These are phyloP conservation scores for Uria lomvia DNA, from an alignment of 2,113 vertebrate genomes.

Conservation along the genomic window DNA sequence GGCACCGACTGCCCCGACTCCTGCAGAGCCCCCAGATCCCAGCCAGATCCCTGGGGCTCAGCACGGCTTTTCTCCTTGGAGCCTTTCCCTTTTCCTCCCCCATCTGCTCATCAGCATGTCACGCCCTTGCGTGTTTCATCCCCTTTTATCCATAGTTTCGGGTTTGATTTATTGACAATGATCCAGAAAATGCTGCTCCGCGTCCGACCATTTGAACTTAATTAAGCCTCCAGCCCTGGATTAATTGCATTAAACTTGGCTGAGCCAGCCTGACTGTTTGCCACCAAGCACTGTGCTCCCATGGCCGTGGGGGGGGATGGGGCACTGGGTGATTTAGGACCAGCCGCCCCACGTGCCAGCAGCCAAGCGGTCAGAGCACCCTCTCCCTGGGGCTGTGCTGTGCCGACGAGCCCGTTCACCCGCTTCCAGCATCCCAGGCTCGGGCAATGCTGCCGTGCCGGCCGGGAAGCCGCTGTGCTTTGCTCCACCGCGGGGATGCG, in stretches of 20 bases:
- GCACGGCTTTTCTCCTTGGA: fast-evolving
- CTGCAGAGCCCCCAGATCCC: neutral
- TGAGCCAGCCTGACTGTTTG: neutral
- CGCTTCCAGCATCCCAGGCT: neutral
- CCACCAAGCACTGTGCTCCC: fast-evolving
- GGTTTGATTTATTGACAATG: conserved; percentile 1
- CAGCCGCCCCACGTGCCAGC: fast-evolving
- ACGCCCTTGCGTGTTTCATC: neutral
- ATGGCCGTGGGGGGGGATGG: fast-evolving
- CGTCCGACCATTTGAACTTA: conserved; percentile 3
- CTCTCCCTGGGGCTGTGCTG: neutral
- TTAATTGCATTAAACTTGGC: conserved; percentile 48
- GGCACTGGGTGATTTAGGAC: fast-evolving
- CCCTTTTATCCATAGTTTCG: neutral
- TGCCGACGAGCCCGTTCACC: fast-evolving
- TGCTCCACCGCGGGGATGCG: fast-evolving
- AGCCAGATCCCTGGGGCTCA: neutral
- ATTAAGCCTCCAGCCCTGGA: conserved; percentile 29
- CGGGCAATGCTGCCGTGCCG: fast-evolving
- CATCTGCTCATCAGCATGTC: neutral
- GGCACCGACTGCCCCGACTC: fast-evolving
- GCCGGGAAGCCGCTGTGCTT: fast-evolving
- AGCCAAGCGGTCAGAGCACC: neutral
- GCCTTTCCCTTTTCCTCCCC: neutral
- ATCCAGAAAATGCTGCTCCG: conserved; percentile 16